Percentiles rank a stretch among this genome's conserved stretches.
Conservation (phyloP, 1,140 invertebrate species). For the Brachionus asplanchnoidis region DNA sequence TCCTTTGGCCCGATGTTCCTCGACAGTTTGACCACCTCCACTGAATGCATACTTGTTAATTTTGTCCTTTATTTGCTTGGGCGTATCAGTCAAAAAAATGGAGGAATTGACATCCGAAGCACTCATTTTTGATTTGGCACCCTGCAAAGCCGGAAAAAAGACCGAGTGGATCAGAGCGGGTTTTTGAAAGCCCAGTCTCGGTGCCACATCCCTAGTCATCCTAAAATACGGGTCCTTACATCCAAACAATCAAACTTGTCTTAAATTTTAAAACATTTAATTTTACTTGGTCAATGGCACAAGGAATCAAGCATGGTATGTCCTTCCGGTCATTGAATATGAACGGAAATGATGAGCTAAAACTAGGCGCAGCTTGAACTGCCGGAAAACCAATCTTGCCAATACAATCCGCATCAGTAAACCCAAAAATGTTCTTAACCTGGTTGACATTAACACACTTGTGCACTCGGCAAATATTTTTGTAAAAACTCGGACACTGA, state of each 20-base stretch:
- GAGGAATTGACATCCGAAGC: slow-evolving; percentile 88
- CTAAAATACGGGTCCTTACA: slow-evolving; percentile 88
- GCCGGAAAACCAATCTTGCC: slow-evolving; percentile 96
- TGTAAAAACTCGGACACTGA: slow-evolving; percentile 36
- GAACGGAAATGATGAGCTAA: slow-evolving; percentile 88
- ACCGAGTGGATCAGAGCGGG: slow-evolving; percentile 87
- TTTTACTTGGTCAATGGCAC: slow-evolving; percentile 89
- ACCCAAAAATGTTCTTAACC: slow-evolving; percentile 76
- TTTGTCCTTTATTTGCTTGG: slow-evolving; percentile 95
- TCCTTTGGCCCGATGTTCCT: slow-evolving; percentile 80
- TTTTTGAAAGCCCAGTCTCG: slow-evolving; percentile 76
- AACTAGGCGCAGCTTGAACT: slow-evolving; percentile 87
- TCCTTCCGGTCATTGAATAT: slow-evolving; percentile 72
- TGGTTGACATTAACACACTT: slow-evolving; percentile 35
- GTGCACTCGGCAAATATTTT: slow-evolving; percentile 31
- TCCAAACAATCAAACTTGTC: neutral
- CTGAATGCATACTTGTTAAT: slow-evolving; percentile 98
- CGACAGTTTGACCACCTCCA: slow-evolving; percentile 83
- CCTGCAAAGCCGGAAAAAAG: slow-evolving; percentile 93
- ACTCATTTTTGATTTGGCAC: slow-evolving; percentile 95
- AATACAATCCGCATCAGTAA: slow-evolving; percentile 85
- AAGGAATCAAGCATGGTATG: slow-evolving; percentile 87
- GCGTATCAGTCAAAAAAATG: slow-evolving; percentile 86
- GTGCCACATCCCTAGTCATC: slow-evolving; percentile 94
- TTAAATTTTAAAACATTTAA: neutral